A percentile compares a stretch with the other conserved stretches of the same genome.
Conservation (phyloP, 2,113 vertebrate species). For the Phalacrocorax carbo region DNA sequence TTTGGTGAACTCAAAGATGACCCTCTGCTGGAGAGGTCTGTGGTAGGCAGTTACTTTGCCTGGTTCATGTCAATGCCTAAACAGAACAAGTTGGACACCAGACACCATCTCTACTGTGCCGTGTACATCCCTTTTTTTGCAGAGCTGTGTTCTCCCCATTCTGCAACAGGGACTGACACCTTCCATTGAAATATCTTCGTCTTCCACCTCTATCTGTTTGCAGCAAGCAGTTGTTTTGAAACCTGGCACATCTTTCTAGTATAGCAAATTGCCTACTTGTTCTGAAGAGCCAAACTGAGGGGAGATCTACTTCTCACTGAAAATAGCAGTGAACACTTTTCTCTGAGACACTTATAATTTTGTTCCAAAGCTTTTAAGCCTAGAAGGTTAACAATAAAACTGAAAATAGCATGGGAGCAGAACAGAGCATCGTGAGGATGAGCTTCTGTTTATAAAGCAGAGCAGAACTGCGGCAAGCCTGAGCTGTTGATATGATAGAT, state of each 20-base stretch:
- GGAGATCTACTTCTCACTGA: not conserved
- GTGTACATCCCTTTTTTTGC: accelerated
- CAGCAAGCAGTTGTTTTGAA: not conserved
- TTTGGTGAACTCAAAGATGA: not conserved
- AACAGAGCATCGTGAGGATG: not conserved
- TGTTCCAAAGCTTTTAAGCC: not conserved
- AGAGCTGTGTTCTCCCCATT: not conserved
- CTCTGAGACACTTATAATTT: not conserved
- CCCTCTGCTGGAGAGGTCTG: not conserved
- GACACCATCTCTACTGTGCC: not conserved
- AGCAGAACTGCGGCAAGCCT: not conserved
- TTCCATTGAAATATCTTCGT: not conserved
- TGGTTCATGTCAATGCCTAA: not conserved
- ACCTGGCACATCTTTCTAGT: not conserved
- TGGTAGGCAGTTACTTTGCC: not conserved
- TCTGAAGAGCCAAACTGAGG: not conserved
- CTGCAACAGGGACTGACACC: not conserved
- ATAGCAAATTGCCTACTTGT: not conserved
- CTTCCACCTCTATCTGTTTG: not conserved
- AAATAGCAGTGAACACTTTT: not conserved
- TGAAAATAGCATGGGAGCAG: not conserved
- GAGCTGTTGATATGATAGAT: not conserved
- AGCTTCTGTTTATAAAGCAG: not conserved
- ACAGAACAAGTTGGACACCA: not conserved
- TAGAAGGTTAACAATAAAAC: not conserved